Base-by-base conservation (phyloP, 2,113 vertebrate genomes). In the Hippolais icterina region DNA sequence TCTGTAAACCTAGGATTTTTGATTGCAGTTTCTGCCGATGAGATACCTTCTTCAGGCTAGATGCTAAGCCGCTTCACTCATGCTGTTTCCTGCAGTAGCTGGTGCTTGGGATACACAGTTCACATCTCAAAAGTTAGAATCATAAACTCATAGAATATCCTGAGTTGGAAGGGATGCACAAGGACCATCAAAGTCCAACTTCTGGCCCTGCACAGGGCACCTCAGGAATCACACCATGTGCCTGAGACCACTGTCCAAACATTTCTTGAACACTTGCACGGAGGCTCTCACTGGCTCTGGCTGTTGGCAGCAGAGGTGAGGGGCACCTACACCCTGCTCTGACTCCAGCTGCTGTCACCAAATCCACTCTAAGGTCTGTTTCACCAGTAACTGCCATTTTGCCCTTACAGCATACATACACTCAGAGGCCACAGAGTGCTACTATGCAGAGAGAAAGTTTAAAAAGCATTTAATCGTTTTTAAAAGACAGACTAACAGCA, bases 181-280 rank as follows among this genome's bases (percentile, higher is more conserved):
- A 59, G 13, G 12, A 21, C 39, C 12, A 11, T 15, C 0, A 0
- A 44, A 50, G 12, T 37, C 42, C 50, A 27, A 2, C 37, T 65
- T 28, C 52, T 39, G 68, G 8, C 60, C 15, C 33, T 59, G 33
- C 15, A 24, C 12, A 33, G 27, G 59, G 33, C 23, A 37, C 19
- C 12, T 37, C 33, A 52, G 27, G 27, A 59, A 46, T 44, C 60
- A 52, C 19, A n/a, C 35, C 37, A 28, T 16, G 10, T 31, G 17
- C 42, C 35, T 23, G 22, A 50, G 14, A 57, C 15, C 31, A 22
- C 33, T 35, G 35, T 31, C 35, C 21, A 37, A 49, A 50, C 50
- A 41, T 27, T 80, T 41, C 31, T 49, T 39, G 39, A 60, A 8
- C 33, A 28, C 23, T 56, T 63, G 17, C 41, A 50, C 5, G 46